These are phyloP conservation scores for Gibbula magus DNA, from an alignment of 2,888 invertebrate species.

Conservation along the genomic window DNA sequence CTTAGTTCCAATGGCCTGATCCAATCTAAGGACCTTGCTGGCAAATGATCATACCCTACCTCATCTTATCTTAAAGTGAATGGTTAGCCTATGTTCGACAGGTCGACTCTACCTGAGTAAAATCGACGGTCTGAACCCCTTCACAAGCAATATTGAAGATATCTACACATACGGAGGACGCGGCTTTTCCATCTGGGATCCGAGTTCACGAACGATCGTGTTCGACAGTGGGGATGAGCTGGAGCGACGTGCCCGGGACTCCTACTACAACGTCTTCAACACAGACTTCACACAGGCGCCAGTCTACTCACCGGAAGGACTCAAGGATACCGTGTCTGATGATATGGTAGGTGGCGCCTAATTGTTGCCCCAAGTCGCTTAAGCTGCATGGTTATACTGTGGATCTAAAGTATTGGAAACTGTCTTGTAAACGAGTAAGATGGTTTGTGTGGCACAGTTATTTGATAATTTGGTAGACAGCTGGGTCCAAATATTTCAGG, in stretches of 20 bases:
- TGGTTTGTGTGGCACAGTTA: too few species aligned
- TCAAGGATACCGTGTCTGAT: slow-evolving; percentile 16
- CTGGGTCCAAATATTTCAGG: too few species aligned
- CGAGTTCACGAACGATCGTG: neutral
- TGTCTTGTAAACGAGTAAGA: too few species aligned
- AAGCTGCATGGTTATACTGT: too few species aligned
- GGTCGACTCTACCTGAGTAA: slow-evolving; percentile 26
- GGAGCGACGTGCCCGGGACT: neutral
- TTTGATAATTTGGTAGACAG: too few species aligned
- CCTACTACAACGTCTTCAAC: slow-evolving; percentile 23
- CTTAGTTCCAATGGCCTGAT: too few species aligned
- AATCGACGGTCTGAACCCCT: slow-evolving; percentile 20
- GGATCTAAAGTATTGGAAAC: too few species aligned
- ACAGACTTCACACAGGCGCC: neutral
- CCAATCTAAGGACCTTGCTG: too few species aligned
- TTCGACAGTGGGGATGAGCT: slow-evolving; percentile 25
- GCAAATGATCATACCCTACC: too few species aligned
- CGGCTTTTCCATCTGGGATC: slow-evolving; percentile 28
- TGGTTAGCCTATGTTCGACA: neutral
- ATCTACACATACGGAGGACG: slow-evolving; percentile 25
- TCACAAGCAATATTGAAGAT: slow-evolving; percentile 15
- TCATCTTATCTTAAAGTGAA: too few species aligned
- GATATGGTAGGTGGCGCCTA: slow-evolving; percentile 9
- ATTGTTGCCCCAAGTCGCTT: neutral
- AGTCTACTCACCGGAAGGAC: slow-evolving; percentile 6